A percentile compares a stretch with the other conserved stretches of the same genome.
Evolutionary conservation across 2,888 invertebrate species (phyloP).

Genomic region (Odontocerum albicorne): DNA sequence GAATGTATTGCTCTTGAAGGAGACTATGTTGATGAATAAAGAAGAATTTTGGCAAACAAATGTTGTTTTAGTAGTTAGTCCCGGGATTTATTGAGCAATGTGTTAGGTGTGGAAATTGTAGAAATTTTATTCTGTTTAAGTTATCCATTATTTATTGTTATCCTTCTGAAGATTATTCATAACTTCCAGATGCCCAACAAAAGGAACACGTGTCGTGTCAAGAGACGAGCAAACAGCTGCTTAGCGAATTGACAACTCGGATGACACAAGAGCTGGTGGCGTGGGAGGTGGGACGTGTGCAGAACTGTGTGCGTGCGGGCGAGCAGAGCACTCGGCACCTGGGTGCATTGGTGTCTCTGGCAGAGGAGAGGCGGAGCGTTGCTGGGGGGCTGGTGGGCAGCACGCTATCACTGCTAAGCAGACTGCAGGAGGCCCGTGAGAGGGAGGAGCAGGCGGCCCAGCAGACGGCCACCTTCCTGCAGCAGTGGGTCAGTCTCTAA

Average conservation of each 20-base stretch:
- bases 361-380: conserved; percentile 15
- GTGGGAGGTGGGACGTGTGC: conserved; percentile 33
- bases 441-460: conserved; percentile 38
- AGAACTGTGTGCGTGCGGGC: conserved; percentile 4
- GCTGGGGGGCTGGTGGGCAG: conserved; percentile 32
- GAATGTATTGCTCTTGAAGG: no score
- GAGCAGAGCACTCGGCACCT: conserved; percentile 31
- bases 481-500: conserved; percentile 45
- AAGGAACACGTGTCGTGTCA: conserved; percentile 10
- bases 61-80: no score
- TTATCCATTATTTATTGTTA: no score
- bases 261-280: conserved; percentile 40
- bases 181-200: conserved; percentile 18
- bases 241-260: conserved; percentile 2
- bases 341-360: neutral
- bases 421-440: conserved; percentile 34
- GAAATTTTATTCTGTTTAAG: no score
- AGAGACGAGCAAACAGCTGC: conserved; percentile 1
- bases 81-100: no score
- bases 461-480: conserved; percentile 36
- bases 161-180: no score
- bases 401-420: conserved; percentile 33
- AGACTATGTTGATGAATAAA: no score
- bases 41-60: no score
- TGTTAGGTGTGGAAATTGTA: no score